Evolutionary conservation across 2,797 vertebrate species (phyloP).

Genomic region (Pseudomugil tenellus): DNA sequence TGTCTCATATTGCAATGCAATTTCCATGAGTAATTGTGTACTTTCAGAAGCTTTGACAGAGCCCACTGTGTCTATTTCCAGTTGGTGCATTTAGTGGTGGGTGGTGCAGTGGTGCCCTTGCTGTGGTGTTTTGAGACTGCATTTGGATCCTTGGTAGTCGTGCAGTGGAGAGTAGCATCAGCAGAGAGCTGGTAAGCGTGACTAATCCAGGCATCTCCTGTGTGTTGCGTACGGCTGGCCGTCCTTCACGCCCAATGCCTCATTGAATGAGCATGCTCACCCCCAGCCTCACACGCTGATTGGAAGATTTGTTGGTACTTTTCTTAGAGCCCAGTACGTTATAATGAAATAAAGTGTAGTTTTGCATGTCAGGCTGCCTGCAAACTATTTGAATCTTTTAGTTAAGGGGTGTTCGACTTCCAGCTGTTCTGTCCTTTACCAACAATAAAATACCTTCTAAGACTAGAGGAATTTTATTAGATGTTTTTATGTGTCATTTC

Average conservation of each 20-base stretch:
- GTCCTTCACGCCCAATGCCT: constrained; percentile 71
- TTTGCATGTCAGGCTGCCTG: constrained; percentile 14
- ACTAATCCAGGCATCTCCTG: constrained; percentile 77
- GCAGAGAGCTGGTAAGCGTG: constrained; percentile 48
- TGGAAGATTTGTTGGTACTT: constrained; percentile 3
- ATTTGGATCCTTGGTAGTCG: constrained; percentile 58
- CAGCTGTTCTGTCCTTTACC: constrained; percentile 1
- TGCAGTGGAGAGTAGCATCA: constrained; percentile 53
- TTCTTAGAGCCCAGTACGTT: constrained; percentile 6
- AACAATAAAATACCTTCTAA: constrained; percentile 5
- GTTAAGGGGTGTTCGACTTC: not conserved
- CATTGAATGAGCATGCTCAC: constrained; percentile 37
- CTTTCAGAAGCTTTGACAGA: constrained; percentile 8
- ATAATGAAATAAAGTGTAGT: constrained; percentile 12
- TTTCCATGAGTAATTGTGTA: constrained; percentile 28
- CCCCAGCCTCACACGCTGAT: constrained; percentile 16
- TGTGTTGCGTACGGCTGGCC: constrained; percentile 43
- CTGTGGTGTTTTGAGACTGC: constrained; percentile 46
- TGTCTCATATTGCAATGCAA: constrained; percentile 15
- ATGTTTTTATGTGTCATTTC: constrained; percentile 22
- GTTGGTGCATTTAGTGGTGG: constrained; percentile 1
- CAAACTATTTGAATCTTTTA: not conserved
- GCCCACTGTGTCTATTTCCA: constrained; percentile 32
- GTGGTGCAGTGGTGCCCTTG: constrained; percentile 30
- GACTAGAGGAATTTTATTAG: constrained; percentile 2